Percentiles rank a stretch among this genome's conserved stretches.
These are phyloP conservation scores for Oplegnathus fasciatus DNA, from an alignment of 2,113 vertebrate genomes.

Conservation along the genomic window DNA sequence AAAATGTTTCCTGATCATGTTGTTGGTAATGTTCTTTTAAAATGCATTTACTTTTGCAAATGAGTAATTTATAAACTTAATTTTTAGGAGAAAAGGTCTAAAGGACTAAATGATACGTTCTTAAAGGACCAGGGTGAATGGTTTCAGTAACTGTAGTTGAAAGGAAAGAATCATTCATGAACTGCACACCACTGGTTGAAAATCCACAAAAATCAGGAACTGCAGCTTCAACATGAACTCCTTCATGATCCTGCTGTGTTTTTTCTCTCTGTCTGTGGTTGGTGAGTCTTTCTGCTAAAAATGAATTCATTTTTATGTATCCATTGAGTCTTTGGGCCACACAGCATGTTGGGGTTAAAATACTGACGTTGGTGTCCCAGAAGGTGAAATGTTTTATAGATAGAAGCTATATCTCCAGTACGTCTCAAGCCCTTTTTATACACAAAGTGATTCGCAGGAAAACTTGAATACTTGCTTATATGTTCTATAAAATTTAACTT, in stretches of 20 bases:
- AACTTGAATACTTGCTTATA: neutral
- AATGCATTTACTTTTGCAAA: neutral
- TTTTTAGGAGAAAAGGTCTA: too few relatives aligned
- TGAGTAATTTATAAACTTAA: neutral
- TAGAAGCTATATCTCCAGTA: neutral
- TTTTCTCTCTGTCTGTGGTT: neutral
- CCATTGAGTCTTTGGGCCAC: neutral
- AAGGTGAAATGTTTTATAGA: neutral
- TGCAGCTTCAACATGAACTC: slow-evolving; percentile 13
- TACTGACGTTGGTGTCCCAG: too few relatives aligned
- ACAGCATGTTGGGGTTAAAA: neutral
- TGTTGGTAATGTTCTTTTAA: neutral
- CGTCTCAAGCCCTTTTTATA: neutral
- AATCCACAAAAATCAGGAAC: neutral
- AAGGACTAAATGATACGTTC: neutral
- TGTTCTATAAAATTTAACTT: too few relatives aligned
- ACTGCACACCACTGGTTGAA: neutral
- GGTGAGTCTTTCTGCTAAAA: slow-evolving; percentile 20
- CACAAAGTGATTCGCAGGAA: neutral
- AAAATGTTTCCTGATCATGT: neutral
- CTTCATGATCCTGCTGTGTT: neutral
- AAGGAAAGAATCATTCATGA: neutral
- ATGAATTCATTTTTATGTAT: neutral
- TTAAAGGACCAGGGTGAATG: neutral
- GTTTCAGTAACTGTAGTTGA: neutral